Percentiles rank a stretch among this genome's conserved stretches.
phyloP scores from a whole-genome alignment of 2,888 invertebrate species.

The Campoplex capitator region DNA sequence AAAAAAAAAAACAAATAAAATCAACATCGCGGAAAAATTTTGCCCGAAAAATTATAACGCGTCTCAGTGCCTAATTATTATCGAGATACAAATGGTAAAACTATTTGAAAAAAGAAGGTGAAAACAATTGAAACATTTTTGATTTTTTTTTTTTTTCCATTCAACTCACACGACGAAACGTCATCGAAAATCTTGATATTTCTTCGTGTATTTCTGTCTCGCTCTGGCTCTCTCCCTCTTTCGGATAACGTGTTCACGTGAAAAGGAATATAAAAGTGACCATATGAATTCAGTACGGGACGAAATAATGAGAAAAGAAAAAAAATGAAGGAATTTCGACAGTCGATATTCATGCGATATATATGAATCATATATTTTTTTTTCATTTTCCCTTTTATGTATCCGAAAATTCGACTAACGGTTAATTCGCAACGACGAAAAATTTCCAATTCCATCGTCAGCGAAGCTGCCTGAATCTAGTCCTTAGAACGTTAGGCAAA shows the following conservation, averaged over 20 bases:
- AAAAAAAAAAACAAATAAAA: slow-evolving; percentile 23
- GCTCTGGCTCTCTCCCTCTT: slow-evolving; percentile 12
- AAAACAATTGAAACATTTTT: slow-evolving; percentile 13
- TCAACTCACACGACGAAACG: background rate
- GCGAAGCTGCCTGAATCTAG: slow-evolving; percentile 70
- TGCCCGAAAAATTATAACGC: slow-evolving; percentile 75
- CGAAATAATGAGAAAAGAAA: background rate
- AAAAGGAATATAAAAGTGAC: slow-evolving; percentile 8
- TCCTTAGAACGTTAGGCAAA: slow-evolving; percentile 67
- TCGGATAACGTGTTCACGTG: background rate
- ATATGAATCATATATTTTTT: slow-evolving; percentile 9
- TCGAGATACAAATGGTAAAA: slow-evolving; percentile 66
- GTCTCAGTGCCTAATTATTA: slow-evolving; percentile 81
- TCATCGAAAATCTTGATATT: slow-evolving; percentile 1
- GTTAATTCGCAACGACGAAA: slow-evolving; percentile 42
- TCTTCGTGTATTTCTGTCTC: slow-evolving; percentile 1
- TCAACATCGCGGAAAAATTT: slow-evolving; percentile 58
- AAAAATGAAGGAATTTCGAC: slow-evolving; percentile 14
- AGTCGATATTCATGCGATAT: slow-evolving; percentile 2
- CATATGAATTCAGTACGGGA: background rate
- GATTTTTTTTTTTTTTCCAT: background rate
- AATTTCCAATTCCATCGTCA: slow-evolving; percentile 48
- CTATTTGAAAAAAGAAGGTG: slow-evolving; percentile 14
- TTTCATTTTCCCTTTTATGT: slow-evolving; percentile 1
- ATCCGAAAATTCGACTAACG: slow-evolving; percentile 11